A percentile compares a stretch with the other conserved stretches of the same genome.
Conservation (phyloP, 2,113 vertebrate genomes). For the Periophthalmodon schlosseri region DNA sequence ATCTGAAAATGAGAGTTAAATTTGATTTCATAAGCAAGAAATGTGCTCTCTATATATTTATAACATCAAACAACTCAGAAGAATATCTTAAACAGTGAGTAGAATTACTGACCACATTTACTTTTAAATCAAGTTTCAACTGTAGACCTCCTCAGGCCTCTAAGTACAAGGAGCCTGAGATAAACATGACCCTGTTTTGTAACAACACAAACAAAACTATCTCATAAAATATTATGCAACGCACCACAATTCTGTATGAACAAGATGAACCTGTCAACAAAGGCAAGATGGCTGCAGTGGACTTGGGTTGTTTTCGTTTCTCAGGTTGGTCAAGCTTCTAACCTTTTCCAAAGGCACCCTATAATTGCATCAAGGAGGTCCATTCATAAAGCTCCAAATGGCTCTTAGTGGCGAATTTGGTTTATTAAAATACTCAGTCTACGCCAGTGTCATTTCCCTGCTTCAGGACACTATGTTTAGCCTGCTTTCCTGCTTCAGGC, state of each 20-base stretch:
- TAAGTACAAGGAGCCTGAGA: neutral
- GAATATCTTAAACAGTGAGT: neutral
- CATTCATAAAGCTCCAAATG: conserved; percentile 71
- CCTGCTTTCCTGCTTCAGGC: conserved; percentile 46
- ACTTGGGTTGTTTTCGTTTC: conserved; percentile 55
- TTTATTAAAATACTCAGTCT: conserved; percentile 77
- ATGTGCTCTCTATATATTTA: conserved; percentile 6
- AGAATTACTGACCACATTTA: neutral
- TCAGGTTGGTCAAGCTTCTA: conserved; percentile 54
- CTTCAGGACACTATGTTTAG: conserved; percentile 70
- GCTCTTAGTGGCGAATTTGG: conserved; percentile 74
- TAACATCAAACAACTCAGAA: conserved; percentile 17
- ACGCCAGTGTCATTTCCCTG: conserved; percentile 59
- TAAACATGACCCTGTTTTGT: neutral
- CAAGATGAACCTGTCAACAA: conserved; percentile 7
- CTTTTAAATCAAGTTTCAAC: neutral
- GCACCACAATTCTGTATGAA: conserved; percentile 46
- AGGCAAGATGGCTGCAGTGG: conserved; percentile 26
- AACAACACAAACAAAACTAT: neutral
- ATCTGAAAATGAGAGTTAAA: conserved; percentile 55
- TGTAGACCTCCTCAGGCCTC: neutral
- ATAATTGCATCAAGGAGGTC: conserved; percentile 69
- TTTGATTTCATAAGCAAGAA: conserved; percentile 45
- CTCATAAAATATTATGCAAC: neutral
- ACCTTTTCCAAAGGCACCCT: conserved; percentile 61